Percentiles rank a stretch among this genome's conserved stretches.
These are phyloP conservation scores for Diadema setosum DNA, from an alignment of 35 echinoderm and acorn worm genomes.

Conservation along the genomic window DNA sequence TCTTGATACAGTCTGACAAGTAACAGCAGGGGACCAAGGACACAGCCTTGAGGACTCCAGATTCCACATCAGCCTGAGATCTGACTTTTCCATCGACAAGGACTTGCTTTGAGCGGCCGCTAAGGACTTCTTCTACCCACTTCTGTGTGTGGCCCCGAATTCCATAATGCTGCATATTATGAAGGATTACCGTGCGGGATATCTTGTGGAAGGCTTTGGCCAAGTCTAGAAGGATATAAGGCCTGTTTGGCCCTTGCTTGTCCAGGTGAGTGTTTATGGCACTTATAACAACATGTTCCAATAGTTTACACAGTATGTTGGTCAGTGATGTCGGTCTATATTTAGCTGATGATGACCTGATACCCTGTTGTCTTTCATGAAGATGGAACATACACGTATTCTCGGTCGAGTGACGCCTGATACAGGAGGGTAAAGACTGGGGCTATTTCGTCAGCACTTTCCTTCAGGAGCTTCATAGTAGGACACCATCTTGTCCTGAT, in stretches of 20 bases:
- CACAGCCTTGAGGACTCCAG: not conserved
- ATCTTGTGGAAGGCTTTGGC: not conserved
- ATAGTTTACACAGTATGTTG: not conserved
- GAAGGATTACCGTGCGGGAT: not conserved
- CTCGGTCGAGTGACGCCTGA: not conserved
- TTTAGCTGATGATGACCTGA: not conserved
- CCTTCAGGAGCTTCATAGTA: not conserved
- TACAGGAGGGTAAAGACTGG: not conserved
- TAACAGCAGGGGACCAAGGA: not conserved
- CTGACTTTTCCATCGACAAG: not conserved
- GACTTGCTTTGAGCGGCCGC: not conserved
- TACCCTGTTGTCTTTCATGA: too few relatives aligned
- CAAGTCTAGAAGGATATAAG: not conserved
- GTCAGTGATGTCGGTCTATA: not conserved
- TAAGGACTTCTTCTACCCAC: not conserved
- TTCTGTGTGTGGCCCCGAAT: not conserved
- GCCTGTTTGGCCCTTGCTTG: not conserved
- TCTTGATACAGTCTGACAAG: not conserved
- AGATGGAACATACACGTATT: not conserved
- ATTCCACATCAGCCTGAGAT: not conserved
- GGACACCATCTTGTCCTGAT: not conserved
- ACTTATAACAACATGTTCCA: not conserved
- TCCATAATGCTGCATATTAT: not conserved
- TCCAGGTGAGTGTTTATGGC: not conserved
- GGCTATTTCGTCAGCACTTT: not conserved